phyloP scores from a whole-genome alignment of 2,888 invertebrate genomes.

The Diaperis boleti region DNA sequence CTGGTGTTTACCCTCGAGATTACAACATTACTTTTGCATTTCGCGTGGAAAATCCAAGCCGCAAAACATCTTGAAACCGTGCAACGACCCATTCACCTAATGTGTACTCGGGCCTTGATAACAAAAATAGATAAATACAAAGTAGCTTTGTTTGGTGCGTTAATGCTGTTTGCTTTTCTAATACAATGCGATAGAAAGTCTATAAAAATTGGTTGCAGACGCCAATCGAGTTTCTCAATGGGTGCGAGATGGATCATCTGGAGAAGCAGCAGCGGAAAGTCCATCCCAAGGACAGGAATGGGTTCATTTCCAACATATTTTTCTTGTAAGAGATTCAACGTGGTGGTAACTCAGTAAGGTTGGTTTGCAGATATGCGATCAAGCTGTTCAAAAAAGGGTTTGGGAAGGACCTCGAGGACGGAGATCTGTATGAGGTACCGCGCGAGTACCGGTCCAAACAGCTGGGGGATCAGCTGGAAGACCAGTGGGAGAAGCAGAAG shows the following conservation, averaged over 20 bases:
- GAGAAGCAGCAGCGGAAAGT: slow-evolving; percentile 9
- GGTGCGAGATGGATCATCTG: slow-evolving; percentile 20
- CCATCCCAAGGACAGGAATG: slow-evolving; percentile 13
- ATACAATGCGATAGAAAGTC: neutral
- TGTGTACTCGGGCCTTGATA: neutral
- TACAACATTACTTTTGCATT: no score
- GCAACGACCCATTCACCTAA: neutral
- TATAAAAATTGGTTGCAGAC: slow-evolving; percentile 1
- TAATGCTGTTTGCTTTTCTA: slow-evolving; percentile 17
- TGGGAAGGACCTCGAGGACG: slow-evolving; percentile 72
- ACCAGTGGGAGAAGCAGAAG: slow-evolving; percentile 49
- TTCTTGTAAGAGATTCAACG: slow-evolving; percentile 22
- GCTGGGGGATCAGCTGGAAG: slow-evolving; percentile 67
- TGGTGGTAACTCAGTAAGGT: no score
- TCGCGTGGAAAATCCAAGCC: no score
- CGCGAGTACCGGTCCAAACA: slow-evolving; percentile 67
- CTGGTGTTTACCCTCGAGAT: no score
- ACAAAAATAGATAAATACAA: slow-evolving; percentile 14
- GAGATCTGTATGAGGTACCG: slow-evolving; percentile 71
- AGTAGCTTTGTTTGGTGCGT: slow-evolving; percentile 9
- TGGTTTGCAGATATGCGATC: slow-evolving; percentile 72
- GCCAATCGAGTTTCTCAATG: neutral
- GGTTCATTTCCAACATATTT: slow-evolving; percentile 19
- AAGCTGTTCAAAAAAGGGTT: slow-evolving; percentile 75
- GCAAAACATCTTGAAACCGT: no score